Conservation (phyloP, 2,113 vertebrate genomes). For the Rhinolophus ferrumequinum region DNA sequence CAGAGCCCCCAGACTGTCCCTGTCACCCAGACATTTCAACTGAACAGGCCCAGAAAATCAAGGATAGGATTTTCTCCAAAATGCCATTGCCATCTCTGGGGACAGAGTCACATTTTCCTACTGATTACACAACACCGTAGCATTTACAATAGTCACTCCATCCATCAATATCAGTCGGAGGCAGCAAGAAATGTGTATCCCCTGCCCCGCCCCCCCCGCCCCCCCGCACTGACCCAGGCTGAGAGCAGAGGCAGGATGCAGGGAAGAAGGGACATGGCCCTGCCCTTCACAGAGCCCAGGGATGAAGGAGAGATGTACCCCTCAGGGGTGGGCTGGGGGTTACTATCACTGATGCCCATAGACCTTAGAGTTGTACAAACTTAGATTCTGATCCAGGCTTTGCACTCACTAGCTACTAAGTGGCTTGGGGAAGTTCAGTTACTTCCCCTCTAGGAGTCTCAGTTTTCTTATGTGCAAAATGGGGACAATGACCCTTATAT, state of each 20-base stretch:
- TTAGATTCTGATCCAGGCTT: background rate
- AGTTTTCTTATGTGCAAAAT: background rate
- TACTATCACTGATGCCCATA: background rate
- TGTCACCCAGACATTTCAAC: constrained; percentile 76
- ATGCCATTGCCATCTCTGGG: constrained; percentile 79
- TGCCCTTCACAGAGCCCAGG: constrained; percentile 26
- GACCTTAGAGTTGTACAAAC: background rate
- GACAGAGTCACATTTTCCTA: constrained; percentile 82
- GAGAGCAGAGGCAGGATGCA: constrained; percentile 45
- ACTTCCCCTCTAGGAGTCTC: background rate
- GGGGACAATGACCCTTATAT: background rate
- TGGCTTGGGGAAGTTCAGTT: background rate
- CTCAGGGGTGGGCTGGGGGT: background rate
- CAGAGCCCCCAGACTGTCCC: constrained; percentile 40
- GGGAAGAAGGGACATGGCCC: background rate
- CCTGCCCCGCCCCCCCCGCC: background rate
- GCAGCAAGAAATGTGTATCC: constrained; percentile 17
- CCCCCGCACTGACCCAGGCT: constrained; percentile 27
- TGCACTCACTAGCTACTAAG: background rate
- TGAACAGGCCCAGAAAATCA: constrained; percentile 71
- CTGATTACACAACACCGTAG: constrained; percentile 79
- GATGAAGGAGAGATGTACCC: background rate
- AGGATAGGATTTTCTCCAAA: constrained; percentile 80
- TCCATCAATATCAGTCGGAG: constrained; percentile 75
- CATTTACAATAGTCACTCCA: constrained; percentile 80